A percentile compares a stretch with the other conserved stretches of the same genome.
phyloP scores from a whole-genome alignment of 2,113 vertebrate species.

The Xiphophorus maculatus region DNA sequence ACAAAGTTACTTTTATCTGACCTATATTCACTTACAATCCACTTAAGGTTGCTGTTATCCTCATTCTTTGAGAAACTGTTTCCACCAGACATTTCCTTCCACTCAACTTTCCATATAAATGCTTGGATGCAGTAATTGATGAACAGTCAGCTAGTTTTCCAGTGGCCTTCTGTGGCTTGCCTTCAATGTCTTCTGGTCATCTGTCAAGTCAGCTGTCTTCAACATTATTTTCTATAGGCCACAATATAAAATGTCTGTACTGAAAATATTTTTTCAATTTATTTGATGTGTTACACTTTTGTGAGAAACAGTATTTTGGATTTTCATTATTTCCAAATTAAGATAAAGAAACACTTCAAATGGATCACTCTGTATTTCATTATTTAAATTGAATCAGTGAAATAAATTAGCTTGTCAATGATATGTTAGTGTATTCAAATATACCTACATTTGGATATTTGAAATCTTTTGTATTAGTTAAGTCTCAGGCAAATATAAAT shows the following conservation, averaged over 20 bases:
- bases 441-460: background rate
- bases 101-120: too few species aligned
- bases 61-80: too few species aligned
- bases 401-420: background rate
- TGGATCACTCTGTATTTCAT: background rate
- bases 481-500: background rate
- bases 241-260: background rate
- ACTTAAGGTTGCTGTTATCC: too few species aligned
- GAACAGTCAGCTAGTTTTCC: too few species aligned
- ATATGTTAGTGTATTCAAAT: background rate
- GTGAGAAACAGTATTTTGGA: background rate
- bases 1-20: too few species aligned
- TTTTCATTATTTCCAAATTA: background rate
- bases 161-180: too few species aligned
- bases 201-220: too few species aligned
- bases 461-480: background rate
- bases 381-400: background rate
- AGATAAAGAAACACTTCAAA: background rate
- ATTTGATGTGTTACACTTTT: background rate
- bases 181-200: too few species aligned
- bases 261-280: background rate
- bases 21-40: too few species aligned
- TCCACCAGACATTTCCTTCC: too few species aligned
- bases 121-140: too few species aligned
- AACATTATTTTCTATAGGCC: background rate